Conservation (phyloP, 2,113 vertebrate genomes). For the Diadophis punctatus region DNA sequence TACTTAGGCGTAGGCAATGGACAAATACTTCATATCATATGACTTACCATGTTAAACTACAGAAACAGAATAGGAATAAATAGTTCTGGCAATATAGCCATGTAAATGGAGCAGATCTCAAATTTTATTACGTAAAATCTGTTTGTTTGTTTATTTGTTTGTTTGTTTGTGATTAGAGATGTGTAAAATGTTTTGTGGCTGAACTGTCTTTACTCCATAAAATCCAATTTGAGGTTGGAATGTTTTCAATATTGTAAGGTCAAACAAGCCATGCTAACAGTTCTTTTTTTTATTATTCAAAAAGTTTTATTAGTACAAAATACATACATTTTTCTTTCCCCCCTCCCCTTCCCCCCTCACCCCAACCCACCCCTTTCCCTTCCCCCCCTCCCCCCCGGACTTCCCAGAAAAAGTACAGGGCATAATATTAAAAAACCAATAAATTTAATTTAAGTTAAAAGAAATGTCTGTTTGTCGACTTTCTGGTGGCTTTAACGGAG, state of each 20-base stretch:
- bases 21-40: not conserved
- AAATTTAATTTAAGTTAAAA: too few relatives aligned
- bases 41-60: not conserved
- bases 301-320: too few relatives aligned
- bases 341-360: too few relatives aligned
- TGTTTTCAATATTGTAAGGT: not conserved
- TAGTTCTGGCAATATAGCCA: not conserved
- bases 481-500: too few relatives aligned
- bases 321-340: too few relatives aligned
- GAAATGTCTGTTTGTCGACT: too few relatives aligned
- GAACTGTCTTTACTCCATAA: not conserved
- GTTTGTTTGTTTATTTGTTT: not conserved
- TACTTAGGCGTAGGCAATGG: not conserved
- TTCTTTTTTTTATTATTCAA: too few relatives aligned
- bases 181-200: not conserved
- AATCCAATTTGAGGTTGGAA: not conserved
- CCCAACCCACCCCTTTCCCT: too few relatives aligned
- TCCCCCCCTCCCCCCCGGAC: too few relatives aligned
- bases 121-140: not conserved
- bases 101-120: not conserved
- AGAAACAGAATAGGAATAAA: not conserved
- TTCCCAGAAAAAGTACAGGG: too few relatives aligned
- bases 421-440: too few relatives aligned
- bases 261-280: not conserved
- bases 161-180: not conserved